Conservation (phyloP, 92 coral and sea anemone genomes). For the Bergia puertoricense region DNA sequence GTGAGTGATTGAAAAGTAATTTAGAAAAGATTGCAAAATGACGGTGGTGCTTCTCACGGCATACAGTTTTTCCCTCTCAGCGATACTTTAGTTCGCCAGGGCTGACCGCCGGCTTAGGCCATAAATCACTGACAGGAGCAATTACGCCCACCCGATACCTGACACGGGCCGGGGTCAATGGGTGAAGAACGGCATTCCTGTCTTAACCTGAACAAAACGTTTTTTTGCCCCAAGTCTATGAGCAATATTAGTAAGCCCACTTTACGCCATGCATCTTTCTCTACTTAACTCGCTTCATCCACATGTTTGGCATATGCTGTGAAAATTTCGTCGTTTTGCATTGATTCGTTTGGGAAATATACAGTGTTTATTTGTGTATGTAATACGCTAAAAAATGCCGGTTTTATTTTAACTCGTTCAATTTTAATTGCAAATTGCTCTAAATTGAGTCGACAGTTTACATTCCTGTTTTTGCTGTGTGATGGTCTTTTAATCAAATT, state of each 20-base stretch:
- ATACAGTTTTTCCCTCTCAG: not conserved
- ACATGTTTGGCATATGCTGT: not conserved
- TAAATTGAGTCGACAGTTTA: not conserved
- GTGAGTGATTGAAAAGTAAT: too few species aligned
- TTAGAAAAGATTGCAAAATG: too few species aligned
- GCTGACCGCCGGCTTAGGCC: not conserved
- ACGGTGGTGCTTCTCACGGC: too few species aligned
- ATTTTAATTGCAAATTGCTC: not conserved
- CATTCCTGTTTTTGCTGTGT: not conserved
- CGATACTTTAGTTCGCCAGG: not conserved
- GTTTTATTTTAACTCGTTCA: not conserved
- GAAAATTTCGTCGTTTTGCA: not conserved
- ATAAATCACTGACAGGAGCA: not conserved
- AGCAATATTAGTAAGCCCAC: not conserved
- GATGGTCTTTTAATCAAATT: not conserved
- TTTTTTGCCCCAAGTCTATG: not conserved
- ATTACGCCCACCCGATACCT: not conserved
- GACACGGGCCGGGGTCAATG: not conserved
- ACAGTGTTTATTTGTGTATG: not conserved
- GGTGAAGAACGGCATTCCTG: not conserved
- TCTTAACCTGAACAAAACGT: not conserved
- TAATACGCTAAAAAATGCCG: not conserved
- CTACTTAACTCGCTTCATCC: not conserved
- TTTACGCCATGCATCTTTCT: not conserved
- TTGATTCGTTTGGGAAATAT: not conserved